These are phyloP conservation scores for Philaethria dido DNA, from an alignment of 2,888 invertebrate genomes.

Conservation along the genomic window DNA sequence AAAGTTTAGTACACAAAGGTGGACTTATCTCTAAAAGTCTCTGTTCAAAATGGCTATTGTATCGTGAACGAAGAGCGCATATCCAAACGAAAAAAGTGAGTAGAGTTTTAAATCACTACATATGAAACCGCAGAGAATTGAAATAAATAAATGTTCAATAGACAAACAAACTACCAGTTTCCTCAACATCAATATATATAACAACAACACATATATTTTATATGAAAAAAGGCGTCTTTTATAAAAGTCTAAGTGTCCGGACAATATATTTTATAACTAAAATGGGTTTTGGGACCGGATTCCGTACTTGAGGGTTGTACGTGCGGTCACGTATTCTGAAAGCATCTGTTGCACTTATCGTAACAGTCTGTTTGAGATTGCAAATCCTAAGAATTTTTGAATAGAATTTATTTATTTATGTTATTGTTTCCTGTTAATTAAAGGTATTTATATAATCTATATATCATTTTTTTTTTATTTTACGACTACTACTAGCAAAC, in stretches of 20 bases:
- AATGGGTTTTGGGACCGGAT: conserved; percentile 18
- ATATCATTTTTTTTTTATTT: too few species aligned
- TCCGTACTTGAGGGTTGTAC: conserved; percentile 17
- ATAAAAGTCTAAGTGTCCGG: conserved; percentile 6
- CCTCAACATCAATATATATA: too few species aligned
- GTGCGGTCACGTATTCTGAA: conserved; percentile 29
- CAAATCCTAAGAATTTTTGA: conserved; percentile 23
- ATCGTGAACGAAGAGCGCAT: too few species aligned
- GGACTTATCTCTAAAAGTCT: too few species aligned
- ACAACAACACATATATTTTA: neutral
- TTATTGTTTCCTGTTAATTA: conserved; percentile 1
- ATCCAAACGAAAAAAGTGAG: too few species aligned
- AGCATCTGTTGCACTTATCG: conserved; percentile 24
- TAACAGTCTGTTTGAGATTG: conserved; percentile 21
- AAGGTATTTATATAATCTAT: neutral
- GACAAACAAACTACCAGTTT: too few species aligned
- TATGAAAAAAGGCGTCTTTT: neutral
- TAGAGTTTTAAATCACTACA: too few species aligned
- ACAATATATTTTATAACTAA: conserved; percentile 25
- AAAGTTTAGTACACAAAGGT: too few species aligned
- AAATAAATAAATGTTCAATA: too few species aligned
- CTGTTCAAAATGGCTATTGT: too few species aligned
- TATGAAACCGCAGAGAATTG: too few species aligned
- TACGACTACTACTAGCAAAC: too few species aligned
- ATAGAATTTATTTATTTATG: neutral